phyloP scores from a whole-genome alignment of 2,797 vertebrate genomes.

The Bradypodion pumilum region DNA sequence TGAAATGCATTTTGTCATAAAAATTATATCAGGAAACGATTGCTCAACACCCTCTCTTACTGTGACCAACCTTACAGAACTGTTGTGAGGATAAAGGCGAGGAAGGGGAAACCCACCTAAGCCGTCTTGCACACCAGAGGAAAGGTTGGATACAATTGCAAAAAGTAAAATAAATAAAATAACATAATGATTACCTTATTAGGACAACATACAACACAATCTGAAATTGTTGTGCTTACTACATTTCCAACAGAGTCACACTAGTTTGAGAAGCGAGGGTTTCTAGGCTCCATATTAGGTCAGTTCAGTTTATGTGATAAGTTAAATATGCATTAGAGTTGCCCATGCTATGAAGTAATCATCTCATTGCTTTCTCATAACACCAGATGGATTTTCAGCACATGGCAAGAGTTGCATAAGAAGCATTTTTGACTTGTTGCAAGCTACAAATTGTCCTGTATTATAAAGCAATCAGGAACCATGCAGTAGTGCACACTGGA shows the following conservation, averaged over 20 bases:
- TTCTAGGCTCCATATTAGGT: neutral
- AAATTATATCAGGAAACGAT: too few species aligned
- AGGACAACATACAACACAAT: neutral
- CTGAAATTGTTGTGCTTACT: neutral
- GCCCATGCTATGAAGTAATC: neutral
- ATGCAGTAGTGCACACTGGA: neutral
- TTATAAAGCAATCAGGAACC: neutral
- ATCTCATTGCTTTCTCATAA: conserved; percentile 1
- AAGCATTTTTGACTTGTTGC: neutral
- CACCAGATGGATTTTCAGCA: neutral
- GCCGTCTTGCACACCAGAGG: too few species aligned
- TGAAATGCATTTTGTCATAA: neutral
- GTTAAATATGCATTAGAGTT: neutral
- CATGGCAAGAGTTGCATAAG: neutral
- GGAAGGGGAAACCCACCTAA: too few species aligned
- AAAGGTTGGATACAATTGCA: too few species aligned
- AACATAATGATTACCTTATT: neutral
- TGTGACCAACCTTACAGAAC: too few species aligned
- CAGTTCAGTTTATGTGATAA: neutral
- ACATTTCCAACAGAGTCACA: neutral
- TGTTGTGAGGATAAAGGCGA: too few species aligned
- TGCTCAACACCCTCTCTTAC: too few species aligned
- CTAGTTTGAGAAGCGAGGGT: neutral
- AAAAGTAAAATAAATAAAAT: neutral
- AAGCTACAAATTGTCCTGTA: conserved; percentile 1